These are phyloP conservation scores for Gymnarchus niloticus DNA, from an alignment of 2,113 vertebrate species.

Conservation along the genomic window DNA sequence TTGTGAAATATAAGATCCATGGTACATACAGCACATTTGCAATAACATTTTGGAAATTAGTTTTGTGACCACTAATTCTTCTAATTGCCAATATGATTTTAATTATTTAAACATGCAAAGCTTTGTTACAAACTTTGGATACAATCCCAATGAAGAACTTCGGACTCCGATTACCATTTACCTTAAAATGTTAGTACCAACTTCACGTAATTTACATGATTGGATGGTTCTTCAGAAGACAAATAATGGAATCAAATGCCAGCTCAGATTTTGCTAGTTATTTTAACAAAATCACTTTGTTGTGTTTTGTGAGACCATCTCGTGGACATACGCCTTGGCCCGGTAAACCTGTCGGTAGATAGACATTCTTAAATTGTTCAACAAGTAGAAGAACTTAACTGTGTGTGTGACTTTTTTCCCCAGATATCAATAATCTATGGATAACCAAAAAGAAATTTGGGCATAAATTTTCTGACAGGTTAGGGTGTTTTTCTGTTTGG, in stretches of 20 bases:
- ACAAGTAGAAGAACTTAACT: not conserved
- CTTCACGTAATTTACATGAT: no score
- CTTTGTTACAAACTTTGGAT: not conserved
- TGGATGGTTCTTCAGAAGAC: not conserved
- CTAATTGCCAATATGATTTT: not conserved
- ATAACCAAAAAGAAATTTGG: not conserved
- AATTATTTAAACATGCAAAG: not conserved
- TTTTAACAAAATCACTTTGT: not conserved
- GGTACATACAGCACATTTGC: no score
- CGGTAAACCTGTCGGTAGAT: not conserved
- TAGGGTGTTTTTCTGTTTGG: not conserved
- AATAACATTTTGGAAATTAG: no score
- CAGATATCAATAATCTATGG: not conserved
- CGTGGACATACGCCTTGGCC: no score
- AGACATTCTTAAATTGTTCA: not conserved
- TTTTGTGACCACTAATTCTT: not conserved
- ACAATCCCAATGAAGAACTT: not conserved
- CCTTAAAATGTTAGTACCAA: not conserved
- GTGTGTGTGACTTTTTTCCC: no score
- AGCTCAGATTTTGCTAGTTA: not conserved
- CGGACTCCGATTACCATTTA: not conserved
- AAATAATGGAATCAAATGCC: not conserved
- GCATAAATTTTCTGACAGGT: not conserved
- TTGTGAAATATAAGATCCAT: no score
- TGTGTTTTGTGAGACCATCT: not conserved